Base-by-base conservation (phyloP, 2,888 invertebrate genomes). In the Drosophila koepferae region DNA sequence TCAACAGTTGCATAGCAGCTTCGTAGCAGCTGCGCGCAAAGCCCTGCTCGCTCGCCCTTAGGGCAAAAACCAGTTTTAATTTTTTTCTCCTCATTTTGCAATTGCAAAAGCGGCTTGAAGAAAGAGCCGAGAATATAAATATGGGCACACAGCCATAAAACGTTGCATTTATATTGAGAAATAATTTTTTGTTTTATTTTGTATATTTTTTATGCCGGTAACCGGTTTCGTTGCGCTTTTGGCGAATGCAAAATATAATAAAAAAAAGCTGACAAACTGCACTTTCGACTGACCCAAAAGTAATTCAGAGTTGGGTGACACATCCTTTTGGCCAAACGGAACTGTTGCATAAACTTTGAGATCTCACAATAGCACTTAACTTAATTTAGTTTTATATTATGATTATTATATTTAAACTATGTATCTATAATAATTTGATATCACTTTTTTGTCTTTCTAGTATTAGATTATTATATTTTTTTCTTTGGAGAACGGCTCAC, bases 401-500 rank as follows among this genome's bases (percentile, higher is more conserved):
- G 20, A 44, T 20, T 34, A 79, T 53, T 54, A 36, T 44, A 38
- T 63, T 18, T 34, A 34, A 41, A 48, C 36, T 54, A 63, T 48
- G 46, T 49, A 64, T 54, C 54, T 63, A 58, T 63, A 58, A 53
- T 69, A 66, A 46, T 63, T 56, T 51, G 2, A 23, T 63, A 61
- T 63, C 74, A 31, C 60, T 61, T 55, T 18, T 67, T 65, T 56
- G 20, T n/a, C 48, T 79, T 72, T 63, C 28, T 70, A 77, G 67
- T 59, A 73, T 66, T 77, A 28, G 20, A 20, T 31, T 55, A 73
- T 68, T 77, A 23, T 38, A 10, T 9, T 3, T 38, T 18, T 58
- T 43, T 44, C 44, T 75, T 78, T 74, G 80, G 85, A 83, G 86
- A 85, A 83, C 89, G 83, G 89, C 86, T 86, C 86, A 86, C 86